Evolutionary conservation across 2,113 vertebrate genomes (phyloP), one percentile per base, ranked within the genome.

Genomic region (Sterna hirundo): DNA sequence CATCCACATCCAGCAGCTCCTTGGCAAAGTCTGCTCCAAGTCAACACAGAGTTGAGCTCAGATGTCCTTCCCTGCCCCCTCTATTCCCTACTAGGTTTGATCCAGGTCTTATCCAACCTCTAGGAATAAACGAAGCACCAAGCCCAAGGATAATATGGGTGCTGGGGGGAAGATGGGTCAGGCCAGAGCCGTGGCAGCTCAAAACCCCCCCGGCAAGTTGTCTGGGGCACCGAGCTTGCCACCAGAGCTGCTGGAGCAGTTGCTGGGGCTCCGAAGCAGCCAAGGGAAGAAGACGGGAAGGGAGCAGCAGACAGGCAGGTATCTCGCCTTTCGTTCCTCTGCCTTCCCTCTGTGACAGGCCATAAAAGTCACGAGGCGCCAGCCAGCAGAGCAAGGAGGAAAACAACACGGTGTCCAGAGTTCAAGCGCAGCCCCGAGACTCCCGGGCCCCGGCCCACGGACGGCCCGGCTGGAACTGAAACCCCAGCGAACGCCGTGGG

Each of bases 331-430:
- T 29, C 68, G 21, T 27, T 51, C 96, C 68, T 64, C 62, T 62
- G 86, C 70, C 74, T 92, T 68, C 62, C 64, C 58, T 92, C 58
- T 6, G n/a, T 84, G 93, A 80, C 94, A 91, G 93, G 82, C 90
- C 92, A 66, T 70, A 62, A 83, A 95, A 97, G 95, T 96, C 97
- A 96, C 80, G 78, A 88, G 91, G 88, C 23, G 2, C 40, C 60
- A 30, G 81, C 60, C 55, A 81, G 75, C 58, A 34, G 47, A 62
- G 81, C 47, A 38, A 65, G 60, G 15, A 88, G 20, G 65, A 95
- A 93, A 95, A 81, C 72, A 84, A 51, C 64, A 30, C 71, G 54
- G 76, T 52, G 97, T 95, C 89, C 94, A 94, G 89, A 95, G 94
- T 95, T 93, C 96, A 92, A 62, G 57, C 36, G 5, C 74, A 36